Evolutionary conservation across 2,888 invertebrate species (phyloP).

Genomic region (Cephus runcator): DNA sequence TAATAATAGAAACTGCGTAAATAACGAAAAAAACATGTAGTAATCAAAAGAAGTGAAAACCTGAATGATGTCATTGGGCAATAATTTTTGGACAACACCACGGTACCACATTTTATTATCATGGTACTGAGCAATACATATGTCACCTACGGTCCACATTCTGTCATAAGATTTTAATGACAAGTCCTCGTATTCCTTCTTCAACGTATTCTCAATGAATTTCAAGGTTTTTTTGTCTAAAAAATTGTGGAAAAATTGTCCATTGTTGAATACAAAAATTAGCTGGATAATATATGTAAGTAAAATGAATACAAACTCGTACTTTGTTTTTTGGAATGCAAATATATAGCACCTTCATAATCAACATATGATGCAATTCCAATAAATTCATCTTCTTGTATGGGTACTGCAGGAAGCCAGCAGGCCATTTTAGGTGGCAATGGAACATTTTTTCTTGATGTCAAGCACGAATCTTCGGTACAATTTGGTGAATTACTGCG

Average conservation of each 20-base stretch:
- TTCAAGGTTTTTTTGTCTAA: conserved; percentile 55
- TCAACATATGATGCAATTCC: conserved; percentile 75
- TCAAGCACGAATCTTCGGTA: background rate
- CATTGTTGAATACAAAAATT: background rate
- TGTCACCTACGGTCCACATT: conserved; percentile 73
- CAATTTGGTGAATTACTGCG: background rate
- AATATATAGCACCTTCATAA: conserved; percentile 63
- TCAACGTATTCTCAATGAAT: conserved; percentile 68
- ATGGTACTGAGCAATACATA: conserved; percentile 77
- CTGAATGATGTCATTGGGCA: conserved; percentile 63
- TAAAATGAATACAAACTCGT: conserved; percentile 16
- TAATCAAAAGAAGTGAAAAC: conserved; percentile 45
- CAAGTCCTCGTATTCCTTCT: conserved; percentile 65
- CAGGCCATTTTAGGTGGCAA: conserved; percentile 55
- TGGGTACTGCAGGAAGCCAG: conserved; percentile 72
- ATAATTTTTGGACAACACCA: conserved; percentile 70
- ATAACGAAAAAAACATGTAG: background rate
- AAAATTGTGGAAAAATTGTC: background rate
- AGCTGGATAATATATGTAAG: background rate
- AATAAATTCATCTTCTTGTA: conserved; percentile 68
- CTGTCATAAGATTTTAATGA: conserved; percentile 66
- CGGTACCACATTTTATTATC: conserved; percentile 78
- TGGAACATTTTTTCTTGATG: conserved; percentile 19
- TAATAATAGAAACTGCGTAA: background rate
- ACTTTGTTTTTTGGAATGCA: conserved; percentile 58